A percentile compares a stretch with the other conserved stretches of the same genome.
phyloP scores from a whole-genome alignment of 2,113 vertebrate genomes.

The Chrysemys picta region DNA sequence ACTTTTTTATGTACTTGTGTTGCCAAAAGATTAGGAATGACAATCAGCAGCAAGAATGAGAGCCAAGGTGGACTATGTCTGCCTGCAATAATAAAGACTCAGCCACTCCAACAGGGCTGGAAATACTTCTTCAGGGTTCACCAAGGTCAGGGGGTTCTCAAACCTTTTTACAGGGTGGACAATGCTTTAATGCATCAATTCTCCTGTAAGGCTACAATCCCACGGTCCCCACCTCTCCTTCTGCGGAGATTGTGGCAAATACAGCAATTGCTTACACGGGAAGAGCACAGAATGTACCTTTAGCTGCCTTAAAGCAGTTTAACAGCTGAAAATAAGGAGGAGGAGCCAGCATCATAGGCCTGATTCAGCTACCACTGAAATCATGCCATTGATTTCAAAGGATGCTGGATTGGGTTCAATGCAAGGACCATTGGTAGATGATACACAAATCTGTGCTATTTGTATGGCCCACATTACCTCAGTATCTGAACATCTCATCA shows the following conservation, averaged over 20 bases:
- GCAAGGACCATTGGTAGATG: neutral
- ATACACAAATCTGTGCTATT: neutral
- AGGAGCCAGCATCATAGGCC: neutral
- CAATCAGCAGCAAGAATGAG: neutral
- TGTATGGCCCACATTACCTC: neutral
- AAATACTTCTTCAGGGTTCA: neutral
- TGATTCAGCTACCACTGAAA: neutral
- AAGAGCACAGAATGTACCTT: neutral
- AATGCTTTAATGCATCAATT: neutral
- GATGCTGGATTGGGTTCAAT: neutral
- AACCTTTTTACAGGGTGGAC: neutral
- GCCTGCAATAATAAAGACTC: constrained; percentile 58
- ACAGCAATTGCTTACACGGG: constrained; percentile 30
- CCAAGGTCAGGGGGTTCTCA: constrained; percentile 27
- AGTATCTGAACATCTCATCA: neutral
- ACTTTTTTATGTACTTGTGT: rapidly evolving
- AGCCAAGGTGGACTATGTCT: neutral
- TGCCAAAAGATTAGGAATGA: constrained; percentile 67
- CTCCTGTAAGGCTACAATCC: neutral
- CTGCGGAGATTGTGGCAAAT: neutral
- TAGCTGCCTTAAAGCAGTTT: neutral
- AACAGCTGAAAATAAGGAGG: constrained; percentile 31
- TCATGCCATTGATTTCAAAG: neutral
- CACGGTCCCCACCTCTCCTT: constrained; percentile 58
- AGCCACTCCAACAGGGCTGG: constrained; percentile 4